Conservation (phyloP, 2,797 vertebrate species). For the Muraenolepis orangiensis region DNA sequence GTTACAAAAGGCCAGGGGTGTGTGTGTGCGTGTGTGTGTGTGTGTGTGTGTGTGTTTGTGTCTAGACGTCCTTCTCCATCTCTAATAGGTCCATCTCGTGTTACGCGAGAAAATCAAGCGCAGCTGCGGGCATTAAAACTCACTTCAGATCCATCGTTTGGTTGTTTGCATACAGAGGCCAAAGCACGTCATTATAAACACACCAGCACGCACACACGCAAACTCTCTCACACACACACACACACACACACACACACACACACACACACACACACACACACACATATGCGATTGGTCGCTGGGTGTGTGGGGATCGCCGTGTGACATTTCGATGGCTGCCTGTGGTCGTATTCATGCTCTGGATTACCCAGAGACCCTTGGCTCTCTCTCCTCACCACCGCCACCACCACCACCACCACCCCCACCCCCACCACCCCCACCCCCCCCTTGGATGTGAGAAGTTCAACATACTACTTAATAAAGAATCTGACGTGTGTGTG, state of each 20-base stretch:
- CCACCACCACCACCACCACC: conserved; percentile 27
- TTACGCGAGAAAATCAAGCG: conserved; percentile 9
- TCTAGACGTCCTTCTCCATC: neutral
- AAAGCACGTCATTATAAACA: too few relatives aligned
- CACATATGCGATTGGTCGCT: conserved; percentile 32
- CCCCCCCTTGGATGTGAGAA: neutral
- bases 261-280: neutral
- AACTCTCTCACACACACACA: neutral
- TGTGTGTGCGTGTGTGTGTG: neutral
- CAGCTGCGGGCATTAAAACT: neutral
- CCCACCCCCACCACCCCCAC: conserved; percentile 9
- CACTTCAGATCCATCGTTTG: neutral
- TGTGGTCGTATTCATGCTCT: conserved; percentile 35
- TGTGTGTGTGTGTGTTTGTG: conserved; percentile 11
- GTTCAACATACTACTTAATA: too few relatives aligned
- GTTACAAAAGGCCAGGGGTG: conserved; percentile 12
- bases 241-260: neutral
- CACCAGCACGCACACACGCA: conserved; percentile 1
- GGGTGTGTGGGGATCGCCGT: conserved; percentile 46
- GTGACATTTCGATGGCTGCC: conserved; percentile 47
- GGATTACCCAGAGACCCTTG: conserved; percentile 14
- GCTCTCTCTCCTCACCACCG: conserved; percentile 20
- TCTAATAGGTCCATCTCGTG: neutral
- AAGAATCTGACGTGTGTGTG: too few relatives aligned
- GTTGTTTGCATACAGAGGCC: neutral